Evolutionary conservation across 2,797 vertebrate genomes (phyloP).

Genomic region (Tenualosa thibaudeaui): DNA sequence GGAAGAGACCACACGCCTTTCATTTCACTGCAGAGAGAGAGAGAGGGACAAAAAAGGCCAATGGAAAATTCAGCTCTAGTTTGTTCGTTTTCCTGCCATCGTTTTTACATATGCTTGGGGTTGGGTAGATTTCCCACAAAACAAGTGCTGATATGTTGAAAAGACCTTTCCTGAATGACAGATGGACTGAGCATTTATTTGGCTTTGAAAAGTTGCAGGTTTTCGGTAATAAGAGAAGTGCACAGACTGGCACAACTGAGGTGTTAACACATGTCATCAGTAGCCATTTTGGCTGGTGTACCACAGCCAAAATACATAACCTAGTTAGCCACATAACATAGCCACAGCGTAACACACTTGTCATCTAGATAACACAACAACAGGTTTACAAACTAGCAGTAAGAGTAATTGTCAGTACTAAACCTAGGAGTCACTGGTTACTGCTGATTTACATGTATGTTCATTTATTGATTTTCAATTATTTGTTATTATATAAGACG

Average conservation of each 20-base stretch:
- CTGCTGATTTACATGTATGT: neutral
- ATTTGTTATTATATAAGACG: no score
- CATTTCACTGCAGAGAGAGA: slow-evolving; percentile 15
- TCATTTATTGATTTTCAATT: no score
- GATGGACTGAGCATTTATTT: neutral
- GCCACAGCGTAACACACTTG: no score
- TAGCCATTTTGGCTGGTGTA: neutral
- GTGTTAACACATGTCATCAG: neutral
- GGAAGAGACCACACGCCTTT: slow-evolving; percentile 11
- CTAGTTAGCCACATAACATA: no score
- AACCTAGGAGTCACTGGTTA: neutral
- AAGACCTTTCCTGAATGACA: neutral
- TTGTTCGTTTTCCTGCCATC: neutral
- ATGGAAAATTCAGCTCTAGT: neutral
- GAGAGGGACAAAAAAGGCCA: neutral
- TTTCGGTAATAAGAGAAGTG: neutral
- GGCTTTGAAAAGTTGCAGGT: neutral
- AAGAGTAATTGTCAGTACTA: neutral
- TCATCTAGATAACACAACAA: no score
- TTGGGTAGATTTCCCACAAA: neutral
- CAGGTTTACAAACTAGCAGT: no score
- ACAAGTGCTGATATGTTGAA: neutral
- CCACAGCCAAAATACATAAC: no score
- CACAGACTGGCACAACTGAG: neutral
- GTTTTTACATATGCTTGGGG: neutral